Evolutionary conservation across 2,113 vertebrate species (phyloP).

Genomic region (Crotophaga sulcirostris): DNA sequence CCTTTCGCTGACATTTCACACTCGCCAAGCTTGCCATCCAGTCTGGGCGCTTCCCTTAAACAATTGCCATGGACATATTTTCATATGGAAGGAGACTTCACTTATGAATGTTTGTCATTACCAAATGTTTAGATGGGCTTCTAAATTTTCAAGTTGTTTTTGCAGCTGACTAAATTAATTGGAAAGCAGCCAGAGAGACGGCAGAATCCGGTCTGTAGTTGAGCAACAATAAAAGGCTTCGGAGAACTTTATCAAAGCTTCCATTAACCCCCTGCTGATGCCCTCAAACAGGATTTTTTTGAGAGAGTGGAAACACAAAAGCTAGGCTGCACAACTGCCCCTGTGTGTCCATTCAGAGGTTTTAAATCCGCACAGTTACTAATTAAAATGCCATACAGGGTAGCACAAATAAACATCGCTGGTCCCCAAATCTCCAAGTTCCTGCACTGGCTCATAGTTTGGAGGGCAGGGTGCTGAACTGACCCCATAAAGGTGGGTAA

Average conservation of each 20-base stretch:
- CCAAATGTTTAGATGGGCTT: slow-evolving; percentile 3
- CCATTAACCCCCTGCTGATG: slow-evolving; percentile 71
- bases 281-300: slow-evolving; percentile 61
- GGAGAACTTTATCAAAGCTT: slow-evolving; percentile 72
- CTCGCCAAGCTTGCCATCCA: neutral
- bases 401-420: slow-evolving; percentile 27
- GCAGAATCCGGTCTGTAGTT: slow-evolving; percentile 55
- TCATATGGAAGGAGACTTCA: neutral
- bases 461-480: neutral
- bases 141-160: slow-evolving; percentile 20
- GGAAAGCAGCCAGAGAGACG: slow-evolving; percentile 41
- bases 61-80: neutral
- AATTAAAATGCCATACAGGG: slow-evolving; percentile 62
- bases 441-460: neutral
- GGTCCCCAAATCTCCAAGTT: neutral
- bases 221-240: slow-evolving; percentile 68
- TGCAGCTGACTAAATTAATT: slow-evolving; percentile 58
- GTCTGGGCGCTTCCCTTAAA: neutral
- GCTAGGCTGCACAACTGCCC: slow-evolving; percentile 56
- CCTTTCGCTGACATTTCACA: neutral
- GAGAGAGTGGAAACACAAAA: slow-evolving; percentile 52
- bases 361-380: slow-evolving; percentile 64
- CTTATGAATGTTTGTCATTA: neutral
- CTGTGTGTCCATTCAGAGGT: slow-evolving; percentile 61
- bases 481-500: neutral